phyloP scores from a whole-genome alignment of 1,140 invertebrate species.

The Meteorus sp. region DNA sequence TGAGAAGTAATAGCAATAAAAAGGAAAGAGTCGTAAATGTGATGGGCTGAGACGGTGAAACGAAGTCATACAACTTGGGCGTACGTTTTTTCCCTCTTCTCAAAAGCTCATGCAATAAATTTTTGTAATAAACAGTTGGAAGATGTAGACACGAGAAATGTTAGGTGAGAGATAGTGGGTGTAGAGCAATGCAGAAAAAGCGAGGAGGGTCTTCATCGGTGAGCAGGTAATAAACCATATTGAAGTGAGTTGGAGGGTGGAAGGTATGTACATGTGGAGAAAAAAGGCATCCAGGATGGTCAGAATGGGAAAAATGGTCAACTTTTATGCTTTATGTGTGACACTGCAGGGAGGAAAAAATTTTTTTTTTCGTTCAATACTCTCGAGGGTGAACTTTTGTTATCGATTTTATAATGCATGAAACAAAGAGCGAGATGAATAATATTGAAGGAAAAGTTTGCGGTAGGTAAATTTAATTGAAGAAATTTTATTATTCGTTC shows the following conservation, averaged over 20 bases:
- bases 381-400: slow-evolving; percentile 20
- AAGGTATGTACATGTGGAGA: background rate
- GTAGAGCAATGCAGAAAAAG: slow-evolving; percentile 7
- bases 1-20: slow-evolving; percentile 5
- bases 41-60: no score
- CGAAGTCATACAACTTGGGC: slow-evolving; percentile 24
- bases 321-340: slow-evolving; percentile 25
- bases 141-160: slow-evolving; percentile 13
- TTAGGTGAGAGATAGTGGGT: no score
- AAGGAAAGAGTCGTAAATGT: slow-evolving; percentile 12
- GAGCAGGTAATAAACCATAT: slow-evolving; percentile 20
- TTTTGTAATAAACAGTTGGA: slow-evolving; percentile 29
- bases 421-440: slow-evolving; percentile 2
- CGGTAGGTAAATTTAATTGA: background rate
- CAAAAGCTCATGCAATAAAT: slow-evolving; percentile 27
- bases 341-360: slow-evolving; percentile 13
- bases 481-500: background rate
- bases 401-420: background rate
- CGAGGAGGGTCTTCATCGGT: slow-evolving; percentile 15
- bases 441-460: background rate
- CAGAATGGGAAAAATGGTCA: slow-evolving; percentile 22
- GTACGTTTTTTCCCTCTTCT: no score
- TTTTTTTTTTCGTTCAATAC: slow-evolving; percentile 15
- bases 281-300: slow-evolving; percentile 13
- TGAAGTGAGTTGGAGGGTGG: background rate